These are phyloP conservation scores for Sterna hirundo DNA, from an alignment of 2,113 vertebrate species.

Conservation along the genomic window DNA sequence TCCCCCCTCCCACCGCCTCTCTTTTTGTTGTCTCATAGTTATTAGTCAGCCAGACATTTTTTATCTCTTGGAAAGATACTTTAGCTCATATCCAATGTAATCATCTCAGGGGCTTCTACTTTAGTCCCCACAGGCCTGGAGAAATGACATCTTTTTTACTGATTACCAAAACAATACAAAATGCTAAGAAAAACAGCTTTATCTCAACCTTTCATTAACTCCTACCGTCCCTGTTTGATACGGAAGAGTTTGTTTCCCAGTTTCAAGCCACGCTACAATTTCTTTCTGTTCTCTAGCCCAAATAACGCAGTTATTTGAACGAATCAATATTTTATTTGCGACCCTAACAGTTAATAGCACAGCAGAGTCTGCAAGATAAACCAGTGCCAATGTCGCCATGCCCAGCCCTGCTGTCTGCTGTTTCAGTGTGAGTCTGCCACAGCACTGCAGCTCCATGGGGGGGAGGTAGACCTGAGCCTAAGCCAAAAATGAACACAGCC, in stretches of 20 bases:
- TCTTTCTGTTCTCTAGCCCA: not conserved
- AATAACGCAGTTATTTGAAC: not conserved
- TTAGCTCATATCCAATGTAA: conserved; percentile 47
- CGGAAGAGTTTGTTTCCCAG: not conserved
- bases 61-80: conserved; percentile 67
- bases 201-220: conserved; percentile 43
- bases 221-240: not conserved
- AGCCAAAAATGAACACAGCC: not conserved
- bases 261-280: not conserved
- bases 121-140: conserved; percentile 26
- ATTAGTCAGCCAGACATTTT: conserved; percentile 67
- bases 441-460: not conserved
- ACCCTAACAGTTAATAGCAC: not conserved
- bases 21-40: conserved; percentile 19
- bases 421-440: not conserved
- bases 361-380: not conserved
- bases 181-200: conserved; percentile 3
- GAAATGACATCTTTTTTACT: conserved; percentile 38
- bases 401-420: not conserved
- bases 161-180: conserved; percentile 66
- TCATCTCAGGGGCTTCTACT: conserved; percentile 59
- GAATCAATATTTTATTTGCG: not conserved
- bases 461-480: not conserved
- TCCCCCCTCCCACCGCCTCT: no score
- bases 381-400: not conserved